A percentile compares a stretch with the other conserved stretches of the same genome.
These are phyloP conservation scores for Rynchops niger DNA, from an alignment of 2,113 vertebrate species.

Conservation along the genomic window DNA sequence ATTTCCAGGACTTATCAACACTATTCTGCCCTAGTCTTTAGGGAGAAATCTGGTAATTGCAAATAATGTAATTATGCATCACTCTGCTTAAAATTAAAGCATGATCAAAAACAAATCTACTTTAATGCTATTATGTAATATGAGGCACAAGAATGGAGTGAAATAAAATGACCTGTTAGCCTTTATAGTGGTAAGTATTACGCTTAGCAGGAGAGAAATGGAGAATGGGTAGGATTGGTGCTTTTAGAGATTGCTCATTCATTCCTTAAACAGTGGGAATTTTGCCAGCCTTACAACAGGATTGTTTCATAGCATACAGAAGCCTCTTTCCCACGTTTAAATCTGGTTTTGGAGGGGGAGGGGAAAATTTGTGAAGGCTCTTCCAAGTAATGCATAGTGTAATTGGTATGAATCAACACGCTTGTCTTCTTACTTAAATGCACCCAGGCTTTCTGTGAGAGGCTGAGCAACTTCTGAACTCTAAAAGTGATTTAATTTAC, in stretches of 20 bases:
- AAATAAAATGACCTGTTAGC: not conserved
- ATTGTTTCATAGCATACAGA: not conserved
- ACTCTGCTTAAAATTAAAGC: not conserved
- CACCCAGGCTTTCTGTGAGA: not conserved
- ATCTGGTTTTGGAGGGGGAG: not conserved
- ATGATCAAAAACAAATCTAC: not conserved
- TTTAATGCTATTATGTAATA: not conserved
- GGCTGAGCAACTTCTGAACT: conserved; percentile 20
- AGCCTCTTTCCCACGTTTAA: not conserved
- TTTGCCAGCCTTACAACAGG: not conserved
- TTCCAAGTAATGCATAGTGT: conserved; percentile 21
- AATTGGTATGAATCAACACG: conserved; percentile 56
- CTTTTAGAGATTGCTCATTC: not conserved
- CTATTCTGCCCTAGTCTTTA: not conserved
- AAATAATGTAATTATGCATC: not conserved
- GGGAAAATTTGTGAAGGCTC: not conserved
- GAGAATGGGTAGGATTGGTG: not conserved
- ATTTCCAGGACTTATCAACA: not conserved
- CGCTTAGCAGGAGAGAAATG: not conserved
- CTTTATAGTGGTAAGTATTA: not conserved
- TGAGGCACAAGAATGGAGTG: not conserved
- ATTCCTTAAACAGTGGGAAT: not conserved
- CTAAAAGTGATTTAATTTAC: conserved; percentile 1
- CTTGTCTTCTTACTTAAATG: conserved; percentile 13
- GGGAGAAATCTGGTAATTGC: not conserved